Base-by-base conservation (phyloP, 1,140 invertebrate genomes). In the Leptinotarsa undecemlineata region DNA sequence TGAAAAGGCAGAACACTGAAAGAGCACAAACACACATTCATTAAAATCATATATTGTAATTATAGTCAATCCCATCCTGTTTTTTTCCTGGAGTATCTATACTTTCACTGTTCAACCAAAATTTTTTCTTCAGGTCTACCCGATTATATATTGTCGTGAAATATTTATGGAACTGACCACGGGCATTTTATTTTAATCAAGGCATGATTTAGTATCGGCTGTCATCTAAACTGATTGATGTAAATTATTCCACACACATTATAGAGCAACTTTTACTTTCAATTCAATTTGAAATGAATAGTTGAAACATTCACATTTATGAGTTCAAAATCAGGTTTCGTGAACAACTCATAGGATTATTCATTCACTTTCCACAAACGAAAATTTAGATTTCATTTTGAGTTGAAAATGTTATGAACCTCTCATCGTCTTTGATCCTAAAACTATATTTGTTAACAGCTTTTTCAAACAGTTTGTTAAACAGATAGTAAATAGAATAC, bases 221-320 rank as follows among this genome's bases (percentile, higher is more conserved):
- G 51, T 57, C n/a, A 19, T 57, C 51, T 19, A 57, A 15, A 57
- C 51, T 57, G 51, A 57, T 57, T 57, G 51, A 57, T 57, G n/a
- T 19, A 19, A 57, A 57, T 57, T 2, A n/a, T 57, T 57, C n/a
- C 15, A 17, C n/a, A 19, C 15, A 19, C 51, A 57, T 57, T 17
- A 57, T n/a, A 57, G 51, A 57, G 15, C 17, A 57, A 57, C 51
- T 57, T 57, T 57, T 57, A 57, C 51, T 57, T 57, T 57, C 51
- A 57, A 17, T 57, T 17, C n/a, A 15, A 57, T 57, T 19, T 15
- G 51, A 57, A 42, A 42, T 11, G 33, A 42, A 11, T 42, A 42
- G 11, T 42, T 42, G 33, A 42, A 42, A 42, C 33, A 8, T 11
- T 11, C 11, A 42, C 33, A 42, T 42, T 11, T 42, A 42, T 42